These are phyloP conservation scores for Eufriesea mexicana DNA, from an alignment of 1,140 invertebrate genomes.

Conservation along the genomic window DNA sequence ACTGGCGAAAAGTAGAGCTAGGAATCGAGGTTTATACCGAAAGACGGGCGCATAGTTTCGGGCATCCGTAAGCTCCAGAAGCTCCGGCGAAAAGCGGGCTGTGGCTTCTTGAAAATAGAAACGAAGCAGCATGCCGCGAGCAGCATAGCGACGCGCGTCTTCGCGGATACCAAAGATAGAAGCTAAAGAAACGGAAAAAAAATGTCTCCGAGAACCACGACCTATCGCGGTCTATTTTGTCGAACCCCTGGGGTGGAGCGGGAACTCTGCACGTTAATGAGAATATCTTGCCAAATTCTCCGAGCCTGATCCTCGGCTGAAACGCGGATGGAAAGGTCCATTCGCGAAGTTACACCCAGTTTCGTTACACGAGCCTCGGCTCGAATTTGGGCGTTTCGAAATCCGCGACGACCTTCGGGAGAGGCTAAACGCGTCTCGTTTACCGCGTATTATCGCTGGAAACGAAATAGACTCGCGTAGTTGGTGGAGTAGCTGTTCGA, in stretches of 20 bases:
- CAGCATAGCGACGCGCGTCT: not conserved
- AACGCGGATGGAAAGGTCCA: slow-evolving; percentile 9
- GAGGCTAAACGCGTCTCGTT: not conserved
- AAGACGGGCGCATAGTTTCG: not conserved
- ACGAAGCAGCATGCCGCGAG: not conserved
- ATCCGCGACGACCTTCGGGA: not conserved
- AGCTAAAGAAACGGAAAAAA: slow-evolving; percentile 41
- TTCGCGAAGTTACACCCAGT: not conserved
- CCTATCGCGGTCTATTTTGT: slow-evolving; percentile 59
- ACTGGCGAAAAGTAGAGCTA: not conserved
- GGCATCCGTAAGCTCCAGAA: not conserved
- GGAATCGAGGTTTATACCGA: no score
- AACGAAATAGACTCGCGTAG: not conserved
- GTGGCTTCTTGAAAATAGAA: slow-evolving; percentile 35
- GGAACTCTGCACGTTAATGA: not conserved
- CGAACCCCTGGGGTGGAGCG: no score
- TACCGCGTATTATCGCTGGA: not conserved
- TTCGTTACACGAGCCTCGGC: no score
- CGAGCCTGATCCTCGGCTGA: not conserved
- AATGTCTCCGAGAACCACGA: slow-evolving; percentile 68
- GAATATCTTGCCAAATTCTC: not conserved
- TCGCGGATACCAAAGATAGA: slow-evolving; percentile 74
- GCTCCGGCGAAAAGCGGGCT: not conserved
- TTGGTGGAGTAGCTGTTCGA: not conserved
- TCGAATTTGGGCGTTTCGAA: not conserved